These are phyloP conservation scores for Priapulus caudatus DNA, from an alignment of 2,888 invertebrate species.

Conservation along the genomic window DNA sequence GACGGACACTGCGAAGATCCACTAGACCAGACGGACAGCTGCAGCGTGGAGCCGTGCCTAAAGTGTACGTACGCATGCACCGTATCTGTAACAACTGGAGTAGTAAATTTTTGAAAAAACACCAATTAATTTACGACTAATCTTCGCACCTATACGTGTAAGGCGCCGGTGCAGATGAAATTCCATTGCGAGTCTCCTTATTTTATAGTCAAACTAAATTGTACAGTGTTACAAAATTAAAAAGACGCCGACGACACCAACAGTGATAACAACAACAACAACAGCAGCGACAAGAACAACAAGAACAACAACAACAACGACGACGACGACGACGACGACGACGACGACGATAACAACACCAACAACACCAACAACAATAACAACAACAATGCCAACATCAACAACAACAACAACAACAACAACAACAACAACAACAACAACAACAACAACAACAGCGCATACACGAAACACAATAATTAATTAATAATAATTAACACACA, in stretches of 20 bases:
- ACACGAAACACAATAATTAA: too few relatives aligned
- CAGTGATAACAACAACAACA: conserved; percentile 3
- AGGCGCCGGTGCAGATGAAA: too few relatives aligned
- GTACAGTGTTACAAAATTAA: too few relatives aligned
- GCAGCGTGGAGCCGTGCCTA: background rate
- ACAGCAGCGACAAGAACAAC: conserved; percentile 3
- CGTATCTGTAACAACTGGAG: background rate
- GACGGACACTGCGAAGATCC: background rate
- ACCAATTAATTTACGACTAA: too few relatives aligned
- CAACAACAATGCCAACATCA: background rate
- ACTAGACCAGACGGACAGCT: background rate
- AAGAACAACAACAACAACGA: conserved; percentile 1
- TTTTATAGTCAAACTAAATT: too few relatives aligned
- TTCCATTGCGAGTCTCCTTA: too few relatives aligned
- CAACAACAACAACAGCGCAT: conserved; percentile 3
- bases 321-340: background rate
- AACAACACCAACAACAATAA: conserved; percentile 1
- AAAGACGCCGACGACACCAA: background rate
- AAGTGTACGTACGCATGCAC: background rate
- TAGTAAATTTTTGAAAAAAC: too few relatives aligned
- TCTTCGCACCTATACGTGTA: too few relatives aligned
- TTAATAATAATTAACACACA: too few relatives aligned
- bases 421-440: conserved; percentile 3
- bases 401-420: conserved; percentile 3
- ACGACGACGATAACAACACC: conserved; percentile 1